Evolutionary conservation across 1,140 invertebrate genomes (phyloP), one percentile per base, ranked within the genome.

Genomic region (Diabrotica virgifera): DNA sequence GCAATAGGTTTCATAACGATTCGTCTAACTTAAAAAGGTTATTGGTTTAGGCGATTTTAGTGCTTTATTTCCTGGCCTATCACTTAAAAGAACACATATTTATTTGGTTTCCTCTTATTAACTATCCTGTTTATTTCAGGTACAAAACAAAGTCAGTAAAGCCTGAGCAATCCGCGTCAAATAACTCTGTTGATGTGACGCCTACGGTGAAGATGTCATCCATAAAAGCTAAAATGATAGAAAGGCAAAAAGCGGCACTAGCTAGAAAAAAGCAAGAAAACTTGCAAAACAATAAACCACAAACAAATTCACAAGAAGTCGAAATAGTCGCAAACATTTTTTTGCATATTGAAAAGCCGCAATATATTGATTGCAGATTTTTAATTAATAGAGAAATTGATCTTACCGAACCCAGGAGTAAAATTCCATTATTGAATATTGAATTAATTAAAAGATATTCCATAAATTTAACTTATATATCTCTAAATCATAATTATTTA

Each of bases 241-340:
- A 58, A 13, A 36, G 36, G 11, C 59, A 60, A 52, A 60, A 36
- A 50, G 46, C 24, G 5, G 59, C 59, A 6, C 4, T 51, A 52
- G 14, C 24, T 6, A 52, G 52, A 51, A 40, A 13, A 14, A 60
- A 51, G 0, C 57, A 12, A n/a, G 0, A n/a, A 57, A 12, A 46
- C 11, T 55, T 24, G 6, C n/a, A n/a, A n/a, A n/a, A n/a, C n/a
- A 13, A 8, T 24, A 6, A 14, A 55, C n/a, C n/a, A 14, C 14
- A 11, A 59, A 12, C 7, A 7, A 4, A 37, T 40, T 6, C n/a
- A 11, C 5, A 13, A 59, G 13, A 37, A 59, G 10, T 7, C 12
- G 38, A 8, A n/a, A 13, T 13, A 13, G 11, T 9, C n/a, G 7
- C 12, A 40, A 38, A 59, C 14, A 59, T 9, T 6, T 6, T 58